Evolutionary conservation across 1,140 invertebrate species (phyloP).

Genomic region (Bombus fervidus): DNA sequence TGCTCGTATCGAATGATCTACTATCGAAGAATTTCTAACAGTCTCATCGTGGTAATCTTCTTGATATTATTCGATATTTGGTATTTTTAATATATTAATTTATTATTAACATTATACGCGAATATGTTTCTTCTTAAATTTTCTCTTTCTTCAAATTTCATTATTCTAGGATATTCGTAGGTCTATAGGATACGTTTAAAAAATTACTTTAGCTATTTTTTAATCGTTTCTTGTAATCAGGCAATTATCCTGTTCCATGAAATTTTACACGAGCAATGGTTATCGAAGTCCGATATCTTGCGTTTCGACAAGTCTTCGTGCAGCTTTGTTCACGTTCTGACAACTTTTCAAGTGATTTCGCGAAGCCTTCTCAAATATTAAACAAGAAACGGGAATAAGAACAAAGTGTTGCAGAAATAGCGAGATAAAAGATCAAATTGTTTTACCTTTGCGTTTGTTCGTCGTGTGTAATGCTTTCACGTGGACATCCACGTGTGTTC

Average conservation of each 20-base stretch:
- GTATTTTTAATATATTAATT: not conserved
- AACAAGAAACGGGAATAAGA: not conserved
- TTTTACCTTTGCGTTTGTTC: slow-evolving; percentile 6
- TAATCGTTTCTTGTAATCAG: not conserved
- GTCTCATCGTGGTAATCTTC: not conserved
- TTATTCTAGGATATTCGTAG: no score
- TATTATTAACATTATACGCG: not conserved
- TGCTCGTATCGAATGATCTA: not conserved
- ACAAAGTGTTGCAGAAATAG: no score
- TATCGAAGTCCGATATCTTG: not conserved
- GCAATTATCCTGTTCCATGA: not conserved
- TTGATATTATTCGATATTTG: not conserved
- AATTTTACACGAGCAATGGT: not conserved
- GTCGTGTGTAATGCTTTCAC: slow-evolving; percentile 49
- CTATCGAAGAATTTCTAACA: not conserved
- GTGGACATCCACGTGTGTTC: slow-evolving; percentile 49
- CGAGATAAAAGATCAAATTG: not conserved
- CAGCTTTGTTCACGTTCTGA: not conserved
- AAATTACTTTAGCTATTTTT: no score
- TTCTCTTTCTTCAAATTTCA: no score
- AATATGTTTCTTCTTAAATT: no score
- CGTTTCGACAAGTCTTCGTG: not conserved
- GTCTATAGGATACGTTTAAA: no score
- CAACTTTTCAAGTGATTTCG: not conserved
- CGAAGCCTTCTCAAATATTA: not conserved